Conservation (phyloP, 2,797 vertebrate species). For the Labroides dimidiatus region DNA sequence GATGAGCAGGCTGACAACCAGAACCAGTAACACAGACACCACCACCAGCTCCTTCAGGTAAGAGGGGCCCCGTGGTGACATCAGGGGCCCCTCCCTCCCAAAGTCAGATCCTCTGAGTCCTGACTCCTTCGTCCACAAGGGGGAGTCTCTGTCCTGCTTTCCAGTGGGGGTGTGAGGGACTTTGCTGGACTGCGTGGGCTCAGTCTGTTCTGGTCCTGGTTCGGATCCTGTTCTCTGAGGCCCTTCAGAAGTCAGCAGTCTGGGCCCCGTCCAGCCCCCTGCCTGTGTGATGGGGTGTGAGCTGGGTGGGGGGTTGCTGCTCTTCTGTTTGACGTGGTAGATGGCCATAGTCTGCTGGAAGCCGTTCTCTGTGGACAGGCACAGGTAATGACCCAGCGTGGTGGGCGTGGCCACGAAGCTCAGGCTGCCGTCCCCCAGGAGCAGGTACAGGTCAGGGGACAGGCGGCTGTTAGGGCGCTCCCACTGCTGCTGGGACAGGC, state of each 20-base stretch:
- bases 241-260: slow-evolving; percentile 8
- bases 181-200: slow-evolving; percentile 29
- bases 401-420: slow-evolving; percentile 81
- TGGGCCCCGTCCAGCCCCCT: background rate
- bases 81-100: slow-evolving; percentile 26
- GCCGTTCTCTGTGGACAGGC: slow-evolving; percentile 78
- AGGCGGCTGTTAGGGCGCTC: slow-evolving; percentile 73
- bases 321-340: slow-evolving; percentile 78
- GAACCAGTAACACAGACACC: slow-evolving; percentile 75
- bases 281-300: slow-evolving; percentile 6
- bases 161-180: slow-evolving; percentile 12
- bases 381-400: slow-evolving; percentile 80
- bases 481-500: slow-evolving; percentile 78
- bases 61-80: slow-evolving; percentile 15
- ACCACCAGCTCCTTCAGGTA: slow-evolving; percentile 82
- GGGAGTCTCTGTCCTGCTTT: slow-evolving; percentile 22
- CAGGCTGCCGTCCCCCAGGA: slow-evolving; percentile 67
- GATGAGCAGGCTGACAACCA: slow-evolving; percentile 73
- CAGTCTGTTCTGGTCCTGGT: background rate
- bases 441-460: slow-evolving; percentile 76
- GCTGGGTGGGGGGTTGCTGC: slow-evolving; percentile 18
- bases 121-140: slow-evolving; percentile 13
- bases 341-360: slow-evolving; percentile 75
- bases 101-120: slow-evolving; percentile 18
- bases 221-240: slow-evolving; percentile 27